phyloP scores from a whole-genome alignment of 2,113 vertebrate genomes.

The Thinocorus orbignyianus region DNA sequence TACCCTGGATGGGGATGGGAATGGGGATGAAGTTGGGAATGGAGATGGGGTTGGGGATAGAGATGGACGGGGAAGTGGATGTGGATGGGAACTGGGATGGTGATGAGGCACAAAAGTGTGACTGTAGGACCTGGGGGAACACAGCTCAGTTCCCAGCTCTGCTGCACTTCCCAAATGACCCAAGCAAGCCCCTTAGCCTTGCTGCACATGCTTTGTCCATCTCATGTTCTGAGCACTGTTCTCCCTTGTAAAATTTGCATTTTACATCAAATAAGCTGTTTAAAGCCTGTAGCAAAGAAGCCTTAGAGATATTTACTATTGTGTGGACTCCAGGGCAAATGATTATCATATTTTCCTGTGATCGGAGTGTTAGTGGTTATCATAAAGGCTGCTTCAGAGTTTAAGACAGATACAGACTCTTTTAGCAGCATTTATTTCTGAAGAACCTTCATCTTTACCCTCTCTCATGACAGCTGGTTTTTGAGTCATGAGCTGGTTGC shows the following conservation, averaged over 20 bases:
- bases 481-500: slow-evolving; percentile 55
- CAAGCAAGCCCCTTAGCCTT: neutral
- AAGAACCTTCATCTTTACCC: slow-evolving; percentile 41
- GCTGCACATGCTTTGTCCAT: neutral
- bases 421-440: slow-evolving; percentile 49
- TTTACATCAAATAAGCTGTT: neutral
- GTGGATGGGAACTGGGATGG: neutral
- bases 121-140: neutral
- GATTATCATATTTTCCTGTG: slow-evolving; percentile 18
- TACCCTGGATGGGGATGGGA: neutral
- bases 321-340: neutral
- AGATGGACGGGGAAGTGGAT: too few relatives aligned
- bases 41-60: neutral
- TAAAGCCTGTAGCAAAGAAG: neutral
- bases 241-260: neutral
- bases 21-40: neutral
- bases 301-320: neutral
- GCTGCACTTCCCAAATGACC: neutral
- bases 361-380: slow-evolving; percentile 48
- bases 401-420: slow-evolving; percentile 38
- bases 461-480: slow-evolving; percentile 38
- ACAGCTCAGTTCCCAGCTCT: neutral
- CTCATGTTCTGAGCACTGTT: neutral
- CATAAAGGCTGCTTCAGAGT: slow-evolving; percentile 20
- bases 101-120: rapidly evolving